phyloP scores from a whole-genome alignment of 2,113 vertebrate species.

The Callipepla californica region DNA sequence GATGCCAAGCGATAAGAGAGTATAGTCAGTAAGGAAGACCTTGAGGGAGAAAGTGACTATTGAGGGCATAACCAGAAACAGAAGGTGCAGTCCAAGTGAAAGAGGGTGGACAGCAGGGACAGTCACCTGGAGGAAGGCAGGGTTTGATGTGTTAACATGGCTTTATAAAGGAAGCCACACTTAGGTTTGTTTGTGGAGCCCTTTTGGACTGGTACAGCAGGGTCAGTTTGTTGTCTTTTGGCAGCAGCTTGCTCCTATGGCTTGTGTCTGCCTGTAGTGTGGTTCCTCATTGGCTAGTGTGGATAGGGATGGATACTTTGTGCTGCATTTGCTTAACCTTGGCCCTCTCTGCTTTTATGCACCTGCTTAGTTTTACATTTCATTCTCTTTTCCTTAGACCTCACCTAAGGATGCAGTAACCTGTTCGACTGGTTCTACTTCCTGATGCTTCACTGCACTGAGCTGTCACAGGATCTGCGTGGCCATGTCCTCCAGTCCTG shows the following conservation, averaged over 20 bases:
- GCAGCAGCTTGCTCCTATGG: rapidly evolving
- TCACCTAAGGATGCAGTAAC: neutral
- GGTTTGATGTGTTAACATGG: no score
- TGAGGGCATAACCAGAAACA: no score
- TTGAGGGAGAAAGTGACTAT: no score
- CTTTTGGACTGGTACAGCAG: neutral
- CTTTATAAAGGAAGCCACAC: no score
- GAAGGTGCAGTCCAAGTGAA: no score
- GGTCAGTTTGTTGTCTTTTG: neutral
- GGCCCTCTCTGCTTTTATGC: neutral
- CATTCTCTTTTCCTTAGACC: neutral
- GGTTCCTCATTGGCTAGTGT: neutral
- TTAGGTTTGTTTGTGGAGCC: no score
- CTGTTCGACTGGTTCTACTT: neutral
- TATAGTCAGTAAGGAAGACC: no score
- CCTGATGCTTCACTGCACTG: neutral
- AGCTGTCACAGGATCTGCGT: neutral
- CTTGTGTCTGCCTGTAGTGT: neutral
- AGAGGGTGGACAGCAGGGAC: no score
- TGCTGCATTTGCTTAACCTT: neutral
- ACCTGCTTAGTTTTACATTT: neutral
- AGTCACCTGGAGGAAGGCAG: no score
- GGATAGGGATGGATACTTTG: neutral
- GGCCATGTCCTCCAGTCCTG: neutral
- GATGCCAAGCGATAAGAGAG: no score